phyloP scores from a whole-genome alignment of 1,140 invertebrate genomes.

The Gonatopus flavifemur region DNA sequence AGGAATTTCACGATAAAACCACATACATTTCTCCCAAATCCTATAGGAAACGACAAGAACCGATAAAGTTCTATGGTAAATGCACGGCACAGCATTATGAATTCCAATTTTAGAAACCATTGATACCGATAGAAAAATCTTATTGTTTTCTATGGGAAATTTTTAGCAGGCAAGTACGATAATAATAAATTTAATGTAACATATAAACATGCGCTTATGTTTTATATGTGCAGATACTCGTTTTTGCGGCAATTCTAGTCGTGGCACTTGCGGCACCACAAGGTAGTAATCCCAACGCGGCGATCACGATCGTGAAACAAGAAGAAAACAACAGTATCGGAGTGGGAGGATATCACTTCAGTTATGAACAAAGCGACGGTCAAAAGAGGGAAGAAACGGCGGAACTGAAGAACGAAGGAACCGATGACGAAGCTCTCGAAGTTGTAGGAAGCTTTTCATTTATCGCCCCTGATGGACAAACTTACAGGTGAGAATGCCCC shows the following conservation, averaged over 20 bases:
- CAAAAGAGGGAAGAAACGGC: constrained; percentile 55
- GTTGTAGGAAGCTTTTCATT: constrained; percentile 53
- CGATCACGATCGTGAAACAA: constrained; percentile 50
- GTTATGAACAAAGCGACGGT: constrained; percentile 55
- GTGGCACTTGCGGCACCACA: constrained; percentile 42
- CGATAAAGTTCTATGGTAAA: too few relatives aligned
- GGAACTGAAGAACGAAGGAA: constrained; percentile 49
- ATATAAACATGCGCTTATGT: too few relatives aligned
- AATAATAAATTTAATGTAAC: too few relatives aligned
- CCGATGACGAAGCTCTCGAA: constrained; percentile 48
- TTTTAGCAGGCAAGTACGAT: too few relatives aligned
- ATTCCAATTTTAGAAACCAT: too few relatives aligned
- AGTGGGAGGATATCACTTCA: constrained; percentile 53
- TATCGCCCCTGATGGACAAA: constrained; percentile 48
- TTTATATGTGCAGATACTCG: constrained; percentile 34
- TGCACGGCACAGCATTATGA: too few relatives aligned
- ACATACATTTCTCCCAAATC: too few relatives aligned
- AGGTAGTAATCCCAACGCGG: constrained; percentile 43
- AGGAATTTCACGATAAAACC: too few relatives aligned
- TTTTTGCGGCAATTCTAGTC: constrained; percentile 34
- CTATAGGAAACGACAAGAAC: too few relatives aligned
- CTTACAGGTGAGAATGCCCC: constrained; percentile 33
- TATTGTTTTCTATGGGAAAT: too few relatives aligned
- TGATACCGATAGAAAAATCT: too few relatives aligned
- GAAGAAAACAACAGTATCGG: constrained; percentile 56